Base-by-base conservation (phyloP, 30 jellyfish, hydroid and myxozoan species). In the Cassiopea andromeda region DNA sequence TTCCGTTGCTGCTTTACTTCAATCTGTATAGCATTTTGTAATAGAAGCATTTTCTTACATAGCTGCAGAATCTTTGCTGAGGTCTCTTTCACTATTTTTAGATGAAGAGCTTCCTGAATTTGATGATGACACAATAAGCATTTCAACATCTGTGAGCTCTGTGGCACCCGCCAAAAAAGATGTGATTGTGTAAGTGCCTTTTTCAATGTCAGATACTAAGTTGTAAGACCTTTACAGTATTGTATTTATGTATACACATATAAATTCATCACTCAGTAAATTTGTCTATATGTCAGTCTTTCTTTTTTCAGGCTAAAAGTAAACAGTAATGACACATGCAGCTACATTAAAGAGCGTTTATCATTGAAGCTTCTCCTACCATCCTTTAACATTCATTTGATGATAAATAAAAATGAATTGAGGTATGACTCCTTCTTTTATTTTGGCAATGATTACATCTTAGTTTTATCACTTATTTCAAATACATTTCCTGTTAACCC, bases 341-440 rank as follows among this genome's bases (percentile, higher is more conserved):
- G 83, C 60, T 72, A 69, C 17, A 46, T 95, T 17, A 91, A 91
- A 70, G 90, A 87, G 71, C 78, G 93, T 5, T 69, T 95, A 18
- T 95, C 99, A 4, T 69, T 95, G 76, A 94, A 87, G 46, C 88
- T 87, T 50, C 91, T 95, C 49, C 47, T 90, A 75, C 99, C 99
- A 7, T 59, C 99, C 12, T 50, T 91, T 18, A 85, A 84, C 72
- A 90, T 95, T 47, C 99, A 95, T 49, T 71, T 95, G 49, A 80
- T 95, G 96, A 19, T 74, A 38, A 87, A 91, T 73, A 87, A 87
- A 73, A 88, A 82, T 18, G 99, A 95, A 57, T 71, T 91, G 59
- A 80, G 84, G 98, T 94, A 46, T 44, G 89, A 43, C n/a, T 5
- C 19, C 59, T 17, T 0, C 6, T 5, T 64, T 64, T 16, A 13